Conservation (phyloP, 2,113 vertebrate genomes). For the Crotalus horridus region DNA sequence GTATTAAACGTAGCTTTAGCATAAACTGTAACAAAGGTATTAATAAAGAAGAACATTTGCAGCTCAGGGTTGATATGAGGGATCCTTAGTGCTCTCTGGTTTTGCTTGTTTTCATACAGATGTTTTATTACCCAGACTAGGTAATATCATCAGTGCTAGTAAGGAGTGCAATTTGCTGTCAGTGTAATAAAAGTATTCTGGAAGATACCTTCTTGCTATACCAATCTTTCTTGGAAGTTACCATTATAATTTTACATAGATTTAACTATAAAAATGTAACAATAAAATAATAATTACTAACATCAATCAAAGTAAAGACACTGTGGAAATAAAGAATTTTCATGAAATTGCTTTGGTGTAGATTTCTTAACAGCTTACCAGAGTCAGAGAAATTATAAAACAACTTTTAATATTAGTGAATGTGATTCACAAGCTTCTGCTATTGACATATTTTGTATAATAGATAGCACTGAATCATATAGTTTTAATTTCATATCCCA, state of each 20-base stretch:
- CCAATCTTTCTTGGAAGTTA: neutral
- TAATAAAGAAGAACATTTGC: neutral
- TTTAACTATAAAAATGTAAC: neutral
- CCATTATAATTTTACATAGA: slow-evolving; percentile 7
- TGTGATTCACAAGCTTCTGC: neutral
- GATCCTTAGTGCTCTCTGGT: too few relatives aligned
- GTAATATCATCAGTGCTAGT: neutral
- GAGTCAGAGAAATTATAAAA: neutral
- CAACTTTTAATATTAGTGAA: neutral
- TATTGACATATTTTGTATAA: neutral
- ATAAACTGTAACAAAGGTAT: neutral
- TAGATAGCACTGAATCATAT: neutral
- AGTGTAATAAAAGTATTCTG: neutral
- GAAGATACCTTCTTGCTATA: neutral
- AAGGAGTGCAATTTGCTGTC: neutral
- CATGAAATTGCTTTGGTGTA: neutral
- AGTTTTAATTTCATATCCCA: neutral
- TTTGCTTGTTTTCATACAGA: neutral
- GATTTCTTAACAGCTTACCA: neutral
- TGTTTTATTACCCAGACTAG: neutral
- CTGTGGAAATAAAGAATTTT: neutral
- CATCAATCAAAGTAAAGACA: neutral
- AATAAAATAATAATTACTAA: neutral
- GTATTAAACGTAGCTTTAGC: slow-evolving; percentile 18
- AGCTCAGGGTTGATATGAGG: neutral